Conservation (phyloP, 2,888 invertebrate species). For the Amiota communis region DNA sequence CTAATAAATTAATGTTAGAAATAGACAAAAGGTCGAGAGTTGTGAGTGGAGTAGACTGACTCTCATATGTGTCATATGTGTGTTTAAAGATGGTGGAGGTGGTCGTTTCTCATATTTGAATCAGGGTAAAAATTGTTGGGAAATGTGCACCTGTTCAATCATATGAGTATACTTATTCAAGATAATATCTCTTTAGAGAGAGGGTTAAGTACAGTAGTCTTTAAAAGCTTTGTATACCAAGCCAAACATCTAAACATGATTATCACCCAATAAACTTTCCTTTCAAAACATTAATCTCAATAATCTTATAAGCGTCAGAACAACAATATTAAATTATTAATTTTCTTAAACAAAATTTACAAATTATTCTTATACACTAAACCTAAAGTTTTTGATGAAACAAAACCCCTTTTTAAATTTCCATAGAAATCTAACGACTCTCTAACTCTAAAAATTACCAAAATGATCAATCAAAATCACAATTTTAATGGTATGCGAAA, state of each 20-base stretch:
- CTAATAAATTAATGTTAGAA: slow-evolving; percentile 61
- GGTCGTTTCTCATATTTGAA: slow-evolving; percentile 38
- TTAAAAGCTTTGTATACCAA: too few species aligned
- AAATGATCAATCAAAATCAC: slow-evolving; percentile 5
- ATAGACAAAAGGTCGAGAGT: slow-evolving; percentile 46
- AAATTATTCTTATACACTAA: too few species aligned
- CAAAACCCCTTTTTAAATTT: too few species aligned
- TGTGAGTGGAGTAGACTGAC: background rate
- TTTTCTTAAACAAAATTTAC: too few species aligned
- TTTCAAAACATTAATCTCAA: background rate
- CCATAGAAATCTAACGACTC: too few species aligned
- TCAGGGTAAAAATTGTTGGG: slow-evolving; percentile 43
- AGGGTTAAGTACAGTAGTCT: too few species aligned
- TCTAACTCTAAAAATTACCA: background rate
- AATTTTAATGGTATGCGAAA: background rate
- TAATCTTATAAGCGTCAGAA: too few species aligned
- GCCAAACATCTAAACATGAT: too few species aligned
- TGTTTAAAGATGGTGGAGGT: slow-evolving; percentile 55
- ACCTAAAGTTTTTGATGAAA: too few species aligned
- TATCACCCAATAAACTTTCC: background rate
- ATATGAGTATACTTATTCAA: background rate
- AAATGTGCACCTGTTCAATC: slow-evolving; percentile 53
- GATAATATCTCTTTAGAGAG: background rate
- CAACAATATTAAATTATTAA: too few species aligned
- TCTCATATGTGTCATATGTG: slow-evolving; percentile 36